A percentile compares a stretch with the other conserved stretches of the same genome.
Evolutionary conservation across 2,113 vertebrate species (phyloP).

Genomic region (Verasper variegatus): DNA sequence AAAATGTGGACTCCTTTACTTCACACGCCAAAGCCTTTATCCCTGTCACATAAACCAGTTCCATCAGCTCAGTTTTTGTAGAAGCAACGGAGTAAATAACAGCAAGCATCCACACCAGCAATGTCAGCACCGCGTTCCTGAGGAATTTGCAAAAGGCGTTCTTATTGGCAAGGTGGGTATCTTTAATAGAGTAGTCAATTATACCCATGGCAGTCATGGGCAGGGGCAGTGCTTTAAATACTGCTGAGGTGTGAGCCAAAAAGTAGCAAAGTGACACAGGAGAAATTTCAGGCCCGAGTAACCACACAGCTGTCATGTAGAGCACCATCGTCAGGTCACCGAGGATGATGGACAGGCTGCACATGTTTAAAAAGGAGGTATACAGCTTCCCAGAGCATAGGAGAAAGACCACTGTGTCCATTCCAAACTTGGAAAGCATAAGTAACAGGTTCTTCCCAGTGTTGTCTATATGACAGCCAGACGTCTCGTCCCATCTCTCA

Average conservation of each 20-base stretch:
- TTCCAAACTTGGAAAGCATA: conserved; percentile 66
- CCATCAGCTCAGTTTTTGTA: conserved; percentile 3
- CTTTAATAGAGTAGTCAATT: conserved; percentile 58
- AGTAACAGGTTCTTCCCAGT: conserved; percentile 58
- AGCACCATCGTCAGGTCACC: conserved; percentile 61
- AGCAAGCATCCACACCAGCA: conserved; percentile 70
- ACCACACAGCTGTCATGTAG: conserved; percentile 35
- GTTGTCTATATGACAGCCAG: conserved; percentile 33
- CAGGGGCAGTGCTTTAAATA: conserved; percentile 70
- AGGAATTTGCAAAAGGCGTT: conserved; percentile 15
- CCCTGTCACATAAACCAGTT: not conserved
- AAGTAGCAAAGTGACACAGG: conserved; percentile 56
- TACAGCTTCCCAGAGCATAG: conserved; percentile 43
- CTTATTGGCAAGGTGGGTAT: not conserved
- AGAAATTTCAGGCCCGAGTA: conserved; percentile 15
- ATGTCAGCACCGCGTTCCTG: conserved; percentile 13
- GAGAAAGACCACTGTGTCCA: conserved; percentile 55
- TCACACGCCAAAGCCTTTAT: conserved; percentile 50
- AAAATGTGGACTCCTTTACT: conserved; percentile 49
- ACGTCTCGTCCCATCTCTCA: not conserved
- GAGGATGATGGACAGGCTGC: conserved; percentile 70
- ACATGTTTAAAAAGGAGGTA: conserved; percentile 63
- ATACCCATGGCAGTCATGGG: conserved; percentile 68
- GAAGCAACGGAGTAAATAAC: conserved; percentile 28
- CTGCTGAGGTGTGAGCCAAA: conserved; percentile 62